Evolutionary conservation across 1,140 invertebrate genomes (phyloP), one percentile per base, ranked within the genome.

Genomic region (silkworm (Bombyx mori)): DNA sequence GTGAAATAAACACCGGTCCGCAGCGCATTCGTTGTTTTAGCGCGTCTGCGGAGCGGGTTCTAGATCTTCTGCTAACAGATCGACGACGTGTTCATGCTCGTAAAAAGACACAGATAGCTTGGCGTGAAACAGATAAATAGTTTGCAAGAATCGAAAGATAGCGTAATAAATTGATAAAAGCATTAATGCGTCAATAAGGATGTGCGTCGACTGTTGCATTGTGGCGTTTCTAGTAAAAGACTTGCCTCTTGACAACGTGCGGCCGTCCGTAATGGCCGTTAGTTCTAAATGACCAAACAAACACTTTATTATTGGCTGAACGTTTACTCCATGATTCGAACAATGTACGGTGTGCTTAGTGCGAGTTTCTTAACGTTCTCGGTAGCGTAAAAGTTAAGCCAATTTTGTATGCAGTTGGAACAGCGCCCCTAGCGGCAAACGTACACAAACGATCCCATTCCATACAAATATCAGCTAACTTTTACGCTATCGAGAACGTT

Each of bases 241-340:
- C 88, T 88, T 89, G 88, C 88, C 88, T 89, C 88, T 88, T 89
- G 77, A 88, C 79, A 77, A 87, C 81, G 79, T 86, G 72, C 69
- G 86, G 77, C 77, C 86, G 87, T 77, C 84, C 88, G 77, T 88
- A 88, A 89, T 87, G 79, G 79, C 88, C 88, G 82, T 89, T 89
- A 82, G 78, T 77, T 82, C 86, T 89, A 79, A 57, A 66, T 77
- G 66, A 81, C 73, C 77, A 86, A 65, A 86, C 68, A 88, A 88
- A 83, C 71, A 74, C 59, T 65, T 66, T 67, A 67, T 73, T 74
- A 80, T 81, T 81, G 75, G 57, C 69, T 70, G 58, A 73, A 64
- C 35, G 54, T 54, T 54, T 43, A 42, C 35, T 44, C 26, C 26
- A 56, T 10, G n/a, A 52, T 10, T 52, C 26, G 26, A 18, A 18